Base-by-base conservation (phyloP, 2,888 invertebrate species). In the Encarsia formosa region DNA sequence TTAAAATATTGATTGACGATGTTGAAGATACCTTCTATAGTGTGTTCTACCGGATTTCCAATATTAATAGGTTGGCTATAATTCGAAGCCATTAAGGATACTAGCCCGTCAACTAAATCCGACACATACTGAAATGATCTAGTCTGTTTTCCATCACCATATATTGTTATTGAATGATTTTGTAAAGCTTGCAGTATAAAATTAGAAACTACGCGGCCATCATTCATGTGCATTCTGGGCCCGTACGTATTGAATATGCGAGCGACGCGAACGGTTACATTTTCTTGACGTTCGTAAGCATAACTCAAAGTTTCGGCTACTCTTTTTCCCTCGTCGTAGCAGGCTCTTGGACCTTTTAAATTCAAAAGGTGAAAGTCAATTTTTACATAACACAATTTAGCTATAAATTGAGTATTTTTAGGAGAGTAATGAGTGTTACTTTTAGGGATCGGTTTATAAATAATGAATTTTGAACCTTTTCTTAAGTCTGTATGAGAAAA, bases 271-370 rank as follows among this genome's bases (percentile, higher is more conserved):
- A 99, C 94, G 38, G 90, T 83, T 22, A 99, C 91, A 42, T 90
- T 89, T 73, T 99, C 98, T 79, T 98, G 97, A 69, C 96, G 94
- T 15, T 92, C 90, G 75, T 99, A 99, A 0, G 99, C 95, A 74
- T 96, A 97, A 62, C 87, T 86, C 52, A 99, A 78, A 0, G 98
- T 93, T 76, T 99, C 99, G 0, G 98, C 90, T 1, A 98, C 95
- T 47, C 99, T 80, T 76, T 99, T 99, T n/a, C 97, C 98, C 77
- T 99, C 99, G 71, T 99, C 99, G 68, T 99, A 99, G 75, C 99
- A 99, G 0, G 98, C 94, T 52, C 99, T 79, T 0, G 93, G 93
- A 37, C 26, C 18, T 39, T 44, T 9, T 26, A 45, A 23, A 32
- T 11, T 53, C n/a, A n/a, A n/a, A n/a, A n/a, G n/a, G n/a, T n/a